Conservation (phyloP, 2,888 invertebrate genomes). For the Pemphredon lugubris region DNA sequence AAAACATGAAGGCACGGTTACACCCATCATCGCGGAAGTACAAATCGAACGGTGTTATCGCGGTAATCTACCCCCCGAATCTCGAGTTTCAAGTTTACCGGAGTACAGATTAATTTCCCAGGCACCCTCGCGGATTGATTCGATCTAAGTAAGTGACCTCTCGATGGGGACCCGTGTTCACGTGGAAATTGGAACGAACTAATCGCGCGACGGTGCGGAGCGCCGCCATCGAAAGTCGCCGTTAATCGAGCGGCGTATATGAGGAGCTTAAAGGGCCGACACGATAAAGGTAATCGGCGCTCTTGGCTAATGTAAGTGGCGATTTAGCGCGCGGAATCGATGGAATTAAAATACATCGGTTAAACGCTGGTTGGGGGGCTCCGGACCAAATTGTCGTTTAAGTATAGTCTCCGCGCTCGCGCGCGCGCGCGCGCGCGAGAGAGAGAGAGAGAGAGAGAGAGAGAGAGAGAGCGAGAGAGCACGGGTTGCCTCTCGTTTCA, state of each 20-base stretch:
- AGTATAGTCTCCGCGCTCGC: conserved; percentile 43
- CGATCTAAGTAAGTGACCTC: conserved; percentile 26
- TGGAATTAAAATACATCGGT: conserved; percentile 64
- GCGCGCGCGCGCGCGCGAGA: too few species aligned
- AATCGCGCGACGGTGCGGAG: conserved; percentile 53
- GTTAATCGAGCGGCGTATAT: conserved; percentile 52
- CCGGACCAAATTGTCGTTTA: conserved; percentile 59
- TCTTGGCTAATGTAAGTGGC: conserved; percentile 60
- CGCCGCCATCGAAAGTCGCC: conserved; percentile 51
- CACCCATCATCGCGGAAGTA: neutral
- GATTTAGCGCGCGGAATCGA: conserved; percentile 60
- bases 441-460: too few species aligned
- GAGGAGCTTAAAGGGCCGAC: conserved; percentile 51
- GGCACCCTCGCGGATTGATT: conserved; percentile 3
- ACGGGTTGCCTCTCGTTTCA: conserved; percentile 38
- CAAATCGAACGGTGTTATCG: too few species aligned
- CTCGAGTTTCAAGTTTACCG: neutral
- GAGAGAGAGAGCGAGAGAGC: too few species aligned
- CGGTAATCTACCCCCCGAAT: neutral
- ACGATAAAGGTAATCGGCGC: conserved; percentile 60
- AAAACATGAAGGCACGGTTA: too few species aligned
- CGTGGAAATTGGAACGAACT: conserved; percentile 52
- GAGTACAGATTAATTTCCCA: conserved; percentile 32
- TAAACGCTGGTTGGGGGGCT: conserved; percentile 38
- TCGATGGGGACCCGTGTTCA: conserved; percentile 16